Evolutionary conservation across 2,888 invertebrate species (phyloP).

Genomic region (Hedya salicella): DNA sequence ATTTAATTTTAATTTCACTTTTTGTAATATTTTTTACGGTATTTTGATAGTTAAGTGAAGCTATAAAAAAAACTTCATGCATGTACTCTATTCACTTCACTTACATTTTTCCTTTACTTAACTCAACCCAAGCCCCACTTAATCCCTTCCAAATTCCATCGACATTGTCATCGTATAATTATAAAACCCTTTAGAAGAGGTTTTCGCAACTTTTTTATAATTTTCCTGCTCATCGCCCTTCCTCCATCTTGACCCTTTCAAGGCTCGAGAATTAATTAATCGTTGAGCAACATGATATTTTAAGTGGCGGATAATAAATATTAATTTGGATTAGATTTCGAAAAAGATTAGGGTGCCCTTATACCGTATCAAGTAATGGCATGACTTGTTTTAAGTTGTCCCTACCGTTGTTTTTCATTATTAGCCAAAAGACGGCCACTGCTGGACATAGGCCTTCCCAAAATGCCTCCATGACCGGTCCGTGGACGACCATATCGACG

Average conservation of each 20-base stretch:
- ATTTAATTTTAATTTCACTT: too few species aligned
- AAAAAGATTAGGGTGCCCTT: background rate
- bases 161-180: constrained; percentile 12
- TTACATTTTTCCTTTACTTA: background rate
- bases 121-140: background rate
- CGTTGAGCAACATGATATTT: constrained; percentile 11
- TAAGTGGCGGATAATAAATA: constrained; percentile 13
- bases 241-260: constrained; percentile 8
- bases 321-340: background rate
- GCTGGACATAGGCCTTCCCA: too few species aligned
- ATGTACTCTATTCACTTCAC: too few species aligned
- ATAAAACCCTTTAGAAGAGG: constrained; percentile 1
- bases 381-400: too few species aligned
- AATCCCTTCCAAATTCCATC: constrained; percentile 1
- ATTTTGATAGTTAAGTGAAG: too few species aligned
- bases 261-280: constrained; percentile 14
- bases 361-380: too few species aligned
- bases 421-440: too few species aligned
- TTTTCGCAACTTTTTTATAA: constrained; percentile 12
- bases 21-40: too few species aligned
- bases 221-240: constrained; percentile 9
- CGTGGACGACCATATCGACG: too few species aligned
- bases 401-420: too few species aligned
- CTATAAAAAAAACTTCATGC: too few species aligned
- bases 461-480: too few species aligned